Base-by-base conservation (phyloP, 2,113 vertebrate species). In the Raja brachyura region DNA sequence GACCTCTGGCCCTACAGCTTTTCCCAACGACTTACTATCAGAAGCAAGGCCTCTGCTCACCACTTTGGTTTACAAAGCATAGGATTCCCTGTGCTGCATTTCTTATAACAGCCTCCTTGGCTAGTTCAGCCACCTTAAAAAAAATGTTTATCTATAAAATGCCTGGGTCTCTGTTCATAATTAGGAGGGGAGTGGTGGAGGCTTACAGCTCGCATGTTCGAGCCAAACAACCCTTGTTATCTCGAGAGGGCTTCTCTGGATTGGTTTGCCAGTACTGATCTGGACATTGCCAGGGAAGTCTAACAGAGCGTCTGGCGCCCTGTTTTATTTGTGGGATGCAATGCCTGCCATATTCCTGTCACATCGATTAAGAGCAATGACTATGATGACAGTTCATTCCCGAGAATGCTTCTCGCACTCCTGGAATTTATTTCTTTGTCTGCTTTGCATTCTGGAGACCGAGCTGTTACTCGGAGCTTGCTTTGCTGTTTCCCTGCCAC, bases 331-430 rank as follows among this genome's bases (percentile, higher is more conserved):
- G 31, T 93, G 94, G 94, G 95, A 94, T 96, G 96, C 96, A 95
- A 94, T 93, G 94, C 93, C 94, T 94, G 93, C 93, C 78, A 13
- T 88, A 10, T 73, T 90, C 94, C 94, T 94, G 95, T 95, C 94
- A 95, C 94, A 94, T 95, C 96, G 95, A 96, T 96, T 97, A 96
- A 96, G 96, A 96, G 96, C 96, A 96, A 96, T 95, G 95, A 95
- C 94, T 94, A 94, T 96, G 97, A 97, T 96, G 97, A 97, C 96
- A 97, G 96, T 96, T 96, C 96, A 96, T 97, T 97, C 97, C 96
- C 97, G 96, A 94, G 94, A 95, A 95, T 95, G 95, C 94, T 6
- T 94, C 94, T 95, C 13, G 68, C 93, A 94, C 95, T 94, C 94
- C 94, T 83, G 94, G 93, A 90, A 94, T 94, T 94, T 94, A 93